Conservation (phyloP, 2,888 invertebrate genomes). For the Euspilapteryx auroguttella region DNA sequence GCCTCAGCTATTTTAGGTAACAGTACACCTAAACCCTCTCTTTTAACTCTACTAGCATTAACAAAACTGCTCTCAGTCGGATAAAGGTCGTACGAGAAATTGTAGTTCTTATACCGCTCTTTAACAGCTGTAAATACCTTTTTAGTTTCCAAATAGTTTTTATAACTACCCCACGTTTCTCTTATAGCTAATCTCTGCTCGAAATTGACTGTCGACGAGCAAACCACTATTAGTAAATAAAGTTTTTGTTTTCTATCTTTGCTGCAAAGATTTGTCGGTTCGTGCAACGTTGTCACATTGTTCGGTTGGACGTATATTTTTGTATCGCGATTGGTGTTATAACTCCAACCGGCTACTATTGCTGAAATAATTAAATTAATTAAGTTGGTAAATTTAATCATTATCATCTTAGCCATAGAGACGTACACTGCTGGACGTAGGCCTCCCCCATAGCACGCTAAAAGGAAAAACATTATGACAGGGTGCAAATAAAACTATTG, state of each 20-base stretch:
- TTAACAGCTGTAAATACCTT: slow-evolving; percentile 21
- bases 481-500: too few species aligned
- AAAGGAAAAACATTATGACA: too few species aligned
- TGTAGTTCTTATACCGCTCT: slow-evolving; percentile 34
- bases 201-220: slow-evolving; percentile 71
- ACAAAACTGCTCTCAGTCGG: slow-evolving; percentile 10
- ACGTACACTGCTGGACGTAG: too few species aligned
- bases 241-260: slow-evolving; percentile 27
- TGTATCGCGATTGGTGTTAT: slow-evolving; percentile 72
- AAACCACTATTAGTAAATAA: slow-evolving; percentile 73
- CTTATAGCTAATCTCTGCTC: slow-evolving; percentile 68
- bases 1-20: slow-evolving; percentile 37
- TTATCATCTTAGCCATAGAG: too few species aligned
- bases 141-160: slow-evolving; percentile 24
- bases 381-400: too few species aligned
- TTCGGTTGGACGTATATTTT: slow-evolving; percentile 71
- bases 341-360: slow-evolving; percentile 70
- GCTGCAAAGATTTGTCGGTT: slow-evolving; percentile 61
- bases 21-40: slow-evolving; percentile 24
- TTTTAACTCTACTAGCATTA: slow-evolving; percentile 16
- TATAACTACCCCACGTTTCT: slow-evolving; percentile 69
- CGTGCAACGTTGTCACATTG: slow-evolving; percentile 67
- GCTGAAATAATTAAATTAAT: too few species aligned
- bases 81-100: slow-evolving; percentile 32
- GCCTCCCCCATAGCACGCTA: too few species aligned